phyloP scores from a whole-genome alignment of 2,888 invertebrate species.

The Bhutanitis thaidina region DNA sequence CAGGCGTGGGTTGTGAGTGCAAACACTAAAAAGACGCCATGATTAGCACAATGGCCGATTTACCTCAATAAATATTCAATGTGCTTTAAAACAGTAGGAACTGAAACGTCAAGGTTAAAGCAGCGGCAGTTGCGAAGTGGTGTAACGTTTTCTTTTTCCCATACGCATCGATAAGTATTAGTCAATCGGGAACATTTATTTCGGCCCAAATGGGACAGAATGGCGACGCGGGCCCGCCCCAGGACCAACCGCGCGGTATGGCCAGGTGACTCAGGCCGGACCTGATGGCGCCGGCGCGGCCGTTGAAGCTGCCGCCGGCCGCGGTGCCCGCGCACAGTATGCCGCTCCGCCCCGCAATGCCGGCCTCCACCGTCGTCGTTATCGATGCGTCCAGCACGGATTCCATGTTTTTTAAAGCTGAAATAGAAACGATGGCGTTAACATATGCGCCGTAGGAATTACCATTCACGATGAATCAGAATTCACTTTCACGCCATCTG shows the following conservation, averaged over 20 bases:
- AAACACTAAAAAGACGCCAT: conserved; percentile 29
- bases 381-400: conserved; percentile 54
- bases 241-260: conserved; percentile 90
- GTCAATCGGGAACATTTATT: conserved; percentile 71
- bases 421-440: conserved; percentile 25
- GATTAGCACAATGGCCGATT: conserved; percentile 36
- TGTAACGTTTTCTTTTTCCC: conserved; percentile 31
- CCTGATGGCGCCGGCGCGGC: conserved; percentile 81
- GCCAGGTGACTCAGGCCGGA: conserved; percentile 87
- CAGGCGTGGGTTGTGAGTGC: too few species aligned
- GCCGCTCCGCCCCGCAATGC: conserved; percentile 44
- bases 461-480: too few species aligned
- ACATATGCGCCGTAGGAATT: too few species aligned
- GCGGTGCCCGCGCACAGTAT: conserved; percentile 50
- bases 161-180: conserved; percentile 25
- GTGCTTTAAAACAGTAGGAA: conserved; percentile 34
- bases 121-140: conserved; percentile 30
- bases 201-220: conserved; percentile 90
- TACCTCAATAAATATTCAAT: conserved; percentile 31
- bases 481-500: too few species aligned
- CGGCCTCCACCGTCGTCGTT: conserved; percentile 53
- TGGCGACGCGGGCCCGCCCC: conserved; percentile 88
- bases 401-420: conserved; percentile 56
- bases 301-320: conserved; percentile 63
- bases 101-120: conserved; percentile 40